phyloP scores from a whole-genome alignment of 2,888 invertebrate genomes.

The Antitype chi region DNA sequence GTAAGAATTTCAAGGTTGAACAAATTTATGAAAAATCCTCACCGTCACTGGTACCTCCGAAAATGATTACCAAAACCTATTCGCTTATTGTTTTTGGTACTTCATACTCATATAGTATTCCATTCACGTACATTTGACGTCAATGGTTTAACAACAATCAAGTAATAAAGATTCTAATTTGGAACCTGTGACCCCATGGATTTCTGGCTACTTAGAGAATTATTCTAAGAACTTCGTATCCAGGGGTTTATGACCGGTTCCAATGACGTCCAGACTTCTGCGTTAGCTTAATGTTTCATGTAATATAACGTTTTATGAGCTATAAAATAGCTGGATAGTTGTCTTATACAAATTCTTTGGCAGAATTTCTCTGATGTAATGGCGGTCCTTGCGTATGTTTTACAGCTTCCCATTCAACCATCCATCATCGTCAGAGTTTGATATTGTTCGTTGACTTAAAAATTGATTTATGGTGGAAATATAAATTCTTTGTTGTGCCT shows the following conservation, averaged over 20 bases:
- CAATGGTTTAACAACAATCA: slow-evolving; percentile 56
- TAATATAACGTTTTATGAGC: slow-evolving; percentile 41
- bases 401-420: slow-evolving; percentile 33
- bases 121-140: slow-evolving; percentile 55
- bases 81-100: slow-evolving; percentile 45
- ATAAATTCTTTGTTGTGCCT: slow-evolving; percentile 23
- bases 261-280: slow-evolving; percentile 43
- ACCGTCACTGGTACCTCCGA: slow-evolving; percentile 19
- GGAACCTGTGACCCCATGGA: slow-evolving; percentile 41
- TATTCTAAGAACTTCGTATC: slow-evolving; percentile 36
- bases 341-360: slow-evolving; percentile 28
- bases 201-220: slow-evolving; percentile 37
- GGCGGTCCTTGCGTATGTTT: slow-evolving; percentile 28
- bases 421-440: slow-evolving; percentile 40
- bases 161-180: slow-evolving; percentile 59
- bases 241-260: slow-evolving; percentile 36
- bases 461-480: slow-evolving; percentile 45
- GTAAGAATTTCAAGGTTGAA: slow-evolving; percentile 25
- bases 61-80: slow-evolving; percentile 46
- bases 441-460: slow-evolving; percentile 19
- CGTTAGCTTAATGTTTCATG: slow-evolving; percentile 28
- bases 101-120: slow-evolving; percentile 48
- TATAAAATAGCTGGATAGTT: slow-evolving; percentile 34
- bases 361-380: slow-evolving; percentile 40
- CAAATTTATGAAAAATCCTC: slow-evolving; percentile 27